These are phyloP conservation scores for Pterostichus madidus DNA, from an alignment of 2,888 invertebrate species.

Conservation along the genomic window DNA sequence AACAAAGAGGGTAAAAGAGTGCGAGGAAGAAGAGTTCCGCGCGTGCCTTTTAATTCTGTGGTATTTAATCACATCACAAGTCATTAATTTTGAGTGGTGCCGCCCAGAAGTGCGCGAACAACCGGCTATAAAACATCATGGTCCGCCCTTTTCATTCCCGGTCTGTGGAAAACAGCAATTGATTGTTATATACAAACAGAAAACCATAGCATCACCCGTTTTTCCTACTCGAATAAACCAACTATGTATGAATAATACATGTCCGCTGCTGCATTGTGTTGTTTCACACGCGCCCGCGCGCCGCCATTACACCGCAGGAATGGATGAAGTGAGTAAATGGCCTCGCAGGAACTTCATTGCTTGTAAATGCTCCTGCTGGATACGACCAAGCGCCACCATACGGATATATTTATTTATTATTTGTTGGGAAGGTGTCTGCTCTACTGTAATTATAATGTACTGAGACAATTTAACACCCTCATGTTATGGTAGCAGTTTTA, in stretches of 20 bases:
- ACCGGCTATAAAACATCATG: slow-evolving; percentile 60
- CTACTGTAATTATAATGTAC: too few species aligned
- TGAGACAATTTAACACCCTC: too few species aligned
- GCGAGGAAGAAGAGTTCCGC: slow-evolving; percentile 29
- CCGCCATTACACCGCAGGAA: slow-evolving; percentile 13
- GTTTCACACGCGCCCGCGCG: slow-evolving; percentile 28
- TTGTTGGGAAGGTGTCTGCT: too few species aligned
- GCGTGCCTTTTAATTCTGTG: slow-evolving; percentile 64
- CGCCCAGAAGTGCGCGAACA: slow-evolving; percentile 64
- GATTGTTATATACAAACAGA: slow-evolving; percentile 67
- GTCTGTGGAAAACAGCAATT: slow-evolving; percentile 64
- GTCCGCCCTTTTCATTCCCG: slow-evolving; percentile 67
- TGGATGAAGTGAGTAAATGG: background rate
- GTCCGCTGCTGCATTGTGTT: slow-evolving; percentile 48
- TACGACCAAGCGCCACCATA: too few species aligned
- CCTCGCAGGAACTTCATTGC: slow-evolving; percentile 34
- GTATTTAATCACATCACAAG: slow-evolving; percentile 67
- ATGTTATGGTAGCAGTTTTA: too few species aligned
- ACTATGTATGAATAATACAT: slow-evolving; percentile 67
- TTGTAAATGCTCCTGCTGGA: slow-evolving; percentile 25
- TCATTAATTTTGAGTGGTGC: slow-evolving; percentile 67
- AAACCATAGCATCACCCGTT: slow-evolving; percentile 61
- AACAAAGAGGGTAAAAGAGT: slow-evolving; percentile 49
- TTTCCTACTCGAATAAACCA: slow-evolving; percentile 66
- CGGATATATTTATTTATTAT: too few species aligned